Evolutionary conservation across 2,888 invertebrate genomes (phyloP).

Genomic region (Lasioglossum villosulum): DNA sequence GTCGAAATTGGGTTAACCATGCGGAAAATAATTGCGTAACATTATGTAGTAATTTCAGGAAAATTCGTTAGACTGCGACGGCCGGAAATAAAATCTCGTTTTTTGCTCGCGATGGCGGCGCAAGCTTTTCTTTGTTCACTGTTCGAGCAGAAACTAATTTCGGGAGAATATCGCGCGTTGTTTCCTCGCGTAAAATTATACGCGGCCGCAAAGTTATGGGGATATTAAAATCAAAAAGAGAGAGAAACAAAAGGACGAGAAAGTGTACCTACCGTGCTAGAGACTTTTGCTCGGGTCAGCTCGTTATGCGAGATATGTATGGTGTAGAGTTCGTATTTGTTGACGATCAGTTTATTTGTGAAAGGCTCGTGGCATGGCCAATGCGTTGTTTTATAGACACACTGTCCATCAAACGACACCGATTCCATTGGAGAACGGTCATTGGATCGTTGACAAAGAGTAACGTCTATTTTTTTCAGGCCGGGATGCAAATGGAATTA

Average conservation of each 20-base stretch:
- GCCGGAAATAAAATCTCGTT: constrained; percentile 23
- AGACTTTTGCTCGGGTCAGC: constrained; percentile 7
- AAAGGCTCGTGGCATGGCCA: constrained; percentile 13
- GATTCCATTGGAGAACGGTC: not conserved
- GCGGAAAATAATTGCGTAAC: constrained; percentile 27
- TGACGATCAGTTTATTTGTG: constrained; percentile 43
- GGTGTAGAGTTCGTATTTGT: constrained; percentile 40
- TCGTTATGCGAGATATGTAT: constrained; percentile 34
- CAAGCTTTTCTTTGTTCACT: not conserved
- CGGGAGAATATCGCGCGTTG: constrained; percentile 14
- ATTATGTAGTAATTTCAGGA: constrained; percentile 36
- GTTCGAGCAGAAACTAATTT: constrained; percentile 46
- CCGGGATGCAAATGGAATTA: constrained; percentile 11
- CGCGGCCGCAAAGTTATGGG: not conserved
- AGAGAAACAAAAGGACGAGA: not conserved
- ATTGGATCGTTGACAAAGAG: not conserved
- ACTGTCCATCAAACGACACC: constrained; percentile 38
- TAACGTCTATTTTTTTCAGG: constrained; percentile 2
- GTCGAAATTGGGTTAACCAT: not conserved
- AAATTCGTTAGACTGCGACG: constrained; percentile 11
- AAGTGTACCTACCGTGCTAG: not conserved
- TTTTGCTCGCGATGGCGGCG: not conserved
- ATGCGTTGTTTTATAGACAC: constrained; percentile 22
- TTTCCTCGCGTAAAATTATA: constrained; percentile 41
- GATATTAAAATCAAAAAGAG: not conserved